Conservation (phyloP, 2,113 vertebrate genomes). For the Azemiops feae region DNA sequence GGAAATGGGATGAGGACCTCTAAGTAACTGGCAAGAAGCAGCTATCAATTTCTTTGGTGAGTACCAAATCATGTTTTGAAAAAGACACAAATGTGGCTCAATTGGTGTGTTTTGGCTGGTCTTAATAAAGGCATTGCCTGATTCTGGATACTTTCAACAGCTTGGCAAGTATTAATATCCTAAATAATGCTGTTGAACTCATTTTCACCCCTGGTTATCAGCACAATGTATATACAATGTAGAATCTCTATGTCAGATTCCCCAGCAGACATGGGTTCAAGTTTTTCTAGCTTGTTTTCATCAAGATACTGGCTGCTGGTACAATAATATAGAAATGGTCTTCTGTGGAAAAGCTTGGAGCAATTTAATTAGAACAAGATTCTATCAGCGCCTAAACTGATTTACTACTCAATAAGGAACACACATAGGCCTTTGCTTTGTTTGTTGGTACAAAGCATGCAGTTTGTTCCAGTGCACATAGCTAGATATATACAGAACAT, state of each 20-base stretch:
- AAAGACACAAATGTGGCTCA: not conserved
- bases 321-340: not conserved
- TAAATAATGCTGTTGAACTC: not conserved
- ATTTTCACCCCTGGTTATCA: not conserved
- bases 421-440: not conserved
- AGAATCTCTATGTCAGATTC: not conserved
- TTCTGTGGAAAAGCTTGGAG: not conserved
- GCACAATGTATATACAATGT: not conserved
- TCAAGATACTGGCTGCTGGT: not conserved
- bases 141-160: not conserved
- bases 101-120: not conserved
- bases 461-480: not conserved
- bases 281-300: not conserved
- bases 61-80: not conserved
- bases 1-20: not conserved
- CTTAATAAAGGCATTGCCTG: not conserved
- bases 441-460: conserved; percentile 2
- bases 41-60: not conserved
- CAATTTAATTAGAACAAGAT: not conserved
- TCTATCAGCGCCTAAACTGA: conserved; percentile 5
- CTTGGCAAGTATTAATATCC: not conserved
- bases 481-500: not conserved
- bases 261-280: not conserved
- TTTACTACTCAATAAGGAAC: not conserved
- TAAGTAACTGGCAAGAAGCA: not conserved